A percentile compares a stretch with the other conserved stretches of the same genome.
Conservation (phyloP, 2,888 invertebrate genomes). For the Melanotus villosus region DNA sequence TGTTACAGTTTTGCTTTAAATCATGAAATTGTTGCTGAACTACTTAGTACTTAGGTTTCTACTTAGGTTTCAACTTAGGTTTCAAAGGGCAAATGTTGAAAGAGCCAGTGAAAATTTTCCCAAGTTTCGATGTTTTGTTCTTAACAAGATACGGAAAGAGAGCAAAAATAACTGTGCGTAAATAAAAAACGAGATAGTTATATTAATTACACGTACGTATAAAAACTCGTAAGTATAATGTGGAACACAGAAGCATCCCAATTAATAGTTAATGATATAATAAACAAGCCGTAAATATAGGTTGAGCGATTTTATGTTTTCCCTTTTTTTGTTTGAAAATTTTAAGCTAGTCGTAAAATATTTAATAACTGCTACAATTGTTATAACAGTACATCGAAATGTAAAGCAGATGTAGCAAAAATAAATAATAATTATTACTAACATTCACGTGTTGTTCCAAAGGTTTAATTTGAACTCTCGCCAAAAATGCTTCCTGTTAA, state of each 20-base stretch:
- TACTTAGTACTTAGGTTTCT: no score
- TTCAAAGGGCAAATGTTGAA: no score
- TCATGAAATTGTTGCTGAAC: no score
- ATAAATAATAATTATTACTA: constrained; percentile 1
- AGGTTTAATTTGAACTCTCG: background rate
- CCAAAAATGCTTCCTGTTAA: background rate
- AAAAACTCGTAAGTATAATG: background rate
- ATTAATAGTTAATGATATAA: background rate
- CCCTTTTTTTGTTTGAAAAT: background rate
- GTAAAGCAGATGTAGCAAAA: background rate
- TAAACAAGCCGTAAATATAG: background rate
- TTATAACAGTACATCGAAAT: background rate
- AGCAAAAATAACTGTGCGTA: background rate
- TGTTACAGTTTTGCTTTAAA: no score
- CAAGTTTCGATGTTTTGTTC: no score
- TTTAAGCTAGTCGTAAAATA: background rate
- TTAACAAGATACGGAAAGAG: no score
- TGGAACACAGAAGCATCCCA: background rate
- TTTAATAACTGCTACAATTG: background rate
- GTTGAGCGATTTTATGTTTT: background rate
- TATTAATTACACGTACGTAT: background rate
- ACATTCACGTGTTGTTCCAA: background rate
- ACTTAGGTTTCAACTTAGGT: no score
- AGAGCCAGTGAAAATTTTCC: no score
- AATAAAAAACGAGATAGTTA: background rate